Percentiles rank a stretch among this genome's conserved stretches.
Evolutionary conservation across 2,113 vertebrate genomes (phyloP).

Genomic region (Paradoxurus hermaphroditus): DNA sequence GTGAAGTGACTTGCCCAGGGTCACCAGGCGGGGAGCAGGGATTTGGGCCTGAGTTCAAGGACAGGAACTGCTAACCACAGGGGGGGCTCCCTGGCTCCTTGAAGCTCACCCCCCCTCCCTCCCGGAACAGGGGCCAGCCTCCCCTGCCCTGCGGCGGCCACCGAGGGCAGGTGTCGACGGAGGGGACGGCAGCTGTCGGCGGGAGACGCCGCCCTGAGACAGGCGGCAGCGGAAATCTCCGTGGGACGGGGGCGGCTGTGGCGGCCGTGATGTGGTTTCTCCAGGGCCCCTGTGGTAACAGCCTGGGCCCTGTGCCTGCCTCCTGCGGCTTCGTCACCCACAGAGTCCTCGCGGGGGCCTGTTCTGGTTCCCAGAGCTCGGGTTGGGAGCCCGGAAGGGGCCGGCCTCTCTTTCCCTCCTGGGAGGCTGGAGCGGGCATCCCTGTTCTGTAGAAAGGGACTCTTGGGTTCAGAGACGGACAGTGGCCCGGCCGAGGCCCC

Average conservation of each 20-base stretch:
- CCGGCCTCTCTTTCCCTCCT: neutral
- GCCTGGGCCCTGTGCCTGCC: neutral
- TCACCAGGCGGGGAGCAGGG: neutral
- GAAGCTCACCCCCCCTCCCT: neutral
- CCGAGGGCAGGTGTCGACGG: neutral
- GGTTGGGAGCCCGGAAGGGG: neutral
- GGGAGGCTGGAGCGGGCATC: neutral
- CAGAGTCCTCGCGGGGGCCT: neutral
- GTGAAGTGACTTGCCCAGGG: neutral
- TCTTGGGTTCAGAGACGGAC: neutral
- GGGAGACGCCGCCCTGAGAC: neutral
- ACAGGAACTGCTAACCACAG: no score
- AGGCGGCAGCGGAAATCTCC: neutral
- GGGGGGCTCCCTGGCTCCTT: neutral
- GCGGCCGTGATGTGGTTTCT: constrained; percentile 50
- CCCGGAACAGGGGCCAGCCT: neutral
- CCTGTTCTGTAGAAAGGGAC: neutral
- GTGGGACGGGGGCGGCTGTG: constrained; percentile 29
- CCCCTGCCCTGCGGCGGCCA: accelerated
- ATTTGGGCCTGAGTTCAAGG: neutral
- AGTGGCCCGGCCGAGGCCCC: neutral
- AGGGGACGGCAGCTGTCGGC: neutral
- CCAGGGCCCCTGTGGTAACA: constrained; percentile 18
- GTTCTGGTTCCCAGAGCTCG: neutral
- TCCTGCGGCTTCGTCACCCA: constrained; percentile 34